A percentile compares a stretch with the other conserved stretches of the same genome.
phyloP scores from a whole-genome alignment of 2,888 invertebrate species.

The Erebia ligea region DNA sequence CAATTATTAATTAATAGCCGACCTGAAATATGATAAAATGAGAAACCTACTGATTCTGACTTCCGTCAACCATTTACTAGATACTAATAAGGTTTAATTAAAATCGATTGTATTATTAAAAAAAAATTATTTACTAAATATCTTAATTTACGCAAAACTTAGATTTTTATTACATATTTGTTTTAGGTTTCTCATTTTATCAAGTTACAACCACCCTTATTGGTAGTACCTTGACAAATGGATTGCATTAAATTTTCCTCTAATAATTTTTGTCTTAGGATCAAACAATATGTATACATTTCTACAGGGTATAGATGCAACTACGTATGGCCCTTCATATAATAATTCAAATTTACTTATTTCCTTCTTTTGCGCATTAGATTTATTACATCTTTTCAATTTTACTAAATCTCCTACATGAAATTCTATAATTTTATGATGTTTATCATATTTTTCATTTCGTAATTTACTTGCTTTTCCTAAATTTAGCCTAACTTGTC shows the following conservation, averaged over 20 bases:
- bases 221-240: slow-evolving; percentile 14
- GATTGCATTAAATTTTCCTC: slow-evolving; percentile 23
- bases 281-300: slow-evolving; percentile 28
- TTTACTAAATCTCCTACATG: slow-evolving; percentile 39
- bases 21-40: too few relatives aligned
- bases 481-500: slow-evolving; percentile 28
- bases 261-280: not conserved
- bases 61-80: too few relatives aligned
- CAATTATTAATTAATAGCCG: too few relatives aligned
- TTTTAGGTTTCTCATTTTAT: too few relatives aligned
- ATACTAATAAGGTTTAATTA: too few relatives aligned
- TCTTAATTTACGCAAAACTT: too few relatives aligned
- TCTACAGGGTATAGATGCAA: slow-evolving; percentile 7
- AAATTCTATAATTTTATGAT: slow-evolving; percentile 25
- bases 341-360: slow-evolving; percentile 26
- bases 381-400: slow-evolving; percentile 26
- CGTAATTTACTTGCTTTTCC: slow-evolving; percentile 7
- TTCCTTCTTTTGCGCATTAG: slow-evolving; percentile 31
- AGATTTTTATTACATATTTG: too few relatives aligned
- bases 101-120: too few relatives aligned
- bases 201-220: too few relatives aligned
- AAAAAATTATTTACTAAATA: too few relatives aligned
- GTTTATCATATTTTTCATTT: slow-evolving; percentile 23
- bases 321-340: slow-evolving; percentile 25
- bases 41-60: too few relatives aligned